Conservation (phyloP, 1,140 invertebrate genomes). For the Neodiprion pinetum region DNA sequence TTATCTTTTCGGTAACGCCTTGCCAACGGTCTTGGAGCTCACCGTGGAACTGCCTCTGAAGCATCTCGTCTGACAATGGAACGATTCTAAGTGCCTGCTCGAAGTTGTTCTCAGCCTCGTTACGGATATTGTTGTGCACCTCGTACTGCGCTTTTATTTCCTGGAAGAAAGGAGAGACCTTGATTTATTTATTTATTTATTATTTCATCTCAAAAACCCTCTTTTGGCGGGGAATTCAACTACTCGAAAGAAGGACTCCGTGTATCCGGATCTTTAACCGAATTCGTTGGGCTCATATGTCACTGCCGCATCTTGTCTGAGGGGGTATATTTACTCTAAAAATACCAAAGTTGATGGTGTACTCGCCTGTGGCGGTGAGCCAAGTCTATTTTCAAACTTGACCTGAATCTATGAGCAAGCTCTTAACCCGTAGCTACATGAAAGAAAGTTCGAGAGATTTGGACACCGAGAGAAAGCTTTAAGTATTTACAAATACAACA, state of each 20-base stretch:
- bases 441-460: constrained; percentile 15
- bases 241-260: constrained; percentile 24
- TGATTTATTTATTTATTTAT: constrained; percentile 4
- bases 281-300: constrained; percentile 15
- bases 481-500: constrained; percentile 2
- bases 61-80: constrained; percentile 80
- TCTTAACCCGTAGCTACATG: not conserved
- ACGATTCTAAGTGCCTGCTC: constrained; percentile 80
- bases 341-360: constrained; percentile 9
- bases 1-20: constrained; percentile 69
- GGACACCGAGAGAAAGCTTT: constrained; percentile 7
- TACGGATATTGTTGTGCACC: constrained; percentile 79
- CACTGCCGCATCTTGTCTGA: not conserved
- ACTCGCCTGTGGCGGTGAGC: constrained; percentile 22
- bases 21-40: constrained; percentile 81
- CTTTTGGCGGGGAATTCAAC: constrained; percentile 18
- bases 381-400: constrained; percentile 27
- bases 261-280: not conserved
- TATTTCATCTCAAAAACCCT: constrained; percentile 24
- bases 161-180: constrained; percentile 50
- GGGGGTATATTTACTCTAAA: not conserved
- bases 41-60: constrained; percentile 77
- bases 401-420: constrained; percentile 10
- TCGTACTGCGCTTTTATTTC: constrained; percentile 88
- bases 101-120: constrained; percentile 74